Evolutionary conservation across 2,113 vertebrate species (phyloP).

Genomic region (Cardinalis cardinalis): DNA sequence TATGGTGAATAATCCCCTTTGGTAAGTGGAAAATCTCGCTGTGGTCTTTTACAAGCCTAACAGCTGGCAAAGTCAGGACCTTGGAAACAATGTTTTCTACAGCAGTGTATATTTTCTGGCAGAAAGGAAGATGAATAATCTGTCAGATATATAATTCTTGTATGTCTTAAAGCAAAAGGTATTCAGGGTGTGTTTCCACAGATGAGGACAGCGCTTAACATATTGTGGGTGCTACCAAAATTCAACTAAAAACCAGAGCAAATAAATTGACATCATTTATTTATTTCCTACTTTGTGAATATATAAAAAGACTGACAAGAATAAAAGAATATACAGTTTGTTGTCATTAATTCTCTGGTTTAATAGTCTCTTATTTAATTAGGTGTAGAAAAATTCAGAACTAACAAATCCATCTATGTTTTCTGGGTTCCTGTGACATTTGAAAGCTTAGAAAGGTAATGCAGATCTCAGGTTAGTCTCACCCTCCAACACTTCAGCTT

Average conservation of each 20-base stretch:
- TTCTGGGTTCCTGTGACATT: not conserved
- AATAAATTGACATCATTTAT: not conserved
- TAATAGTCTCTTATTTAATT: not conserved
- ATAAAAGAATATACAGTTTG: not conserved
- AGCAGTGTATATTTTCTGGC: not conserved
- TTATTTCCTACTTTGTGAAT: not conserved
- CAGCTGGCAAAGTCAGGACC: not conserved
- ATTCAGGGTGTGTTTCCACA: not conserved
- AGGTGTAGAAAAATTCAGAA: not conserved
- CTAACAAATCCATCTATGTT: not conserved
- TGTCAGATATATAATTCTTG: not conserved
- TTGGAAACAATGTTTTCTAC: not conserved
- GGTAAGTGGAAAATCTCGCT: not conserved
- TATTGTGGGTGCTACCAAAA: not conserved
- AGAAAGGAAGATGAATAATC: not conserved
- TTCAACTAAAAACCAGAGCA: not conserved
- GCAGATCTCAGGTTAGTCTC: not conserved
- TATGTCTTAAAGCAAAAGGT: not conserved
- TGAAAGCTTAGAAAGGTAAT: not conserved
- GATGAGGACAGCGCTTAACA: not conserved
- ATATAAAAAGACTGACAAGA: not conserved
- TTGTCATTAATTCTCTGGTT: not conserved
- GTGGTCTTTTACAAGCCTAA: not conserved
- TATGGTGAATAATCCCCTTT: not conserved
- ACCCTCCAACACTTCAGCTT: not conserved